Base-by-base conservation (phyloP, 2,113 vertebrate genomes). In the Lagopus leucura region DNA sequence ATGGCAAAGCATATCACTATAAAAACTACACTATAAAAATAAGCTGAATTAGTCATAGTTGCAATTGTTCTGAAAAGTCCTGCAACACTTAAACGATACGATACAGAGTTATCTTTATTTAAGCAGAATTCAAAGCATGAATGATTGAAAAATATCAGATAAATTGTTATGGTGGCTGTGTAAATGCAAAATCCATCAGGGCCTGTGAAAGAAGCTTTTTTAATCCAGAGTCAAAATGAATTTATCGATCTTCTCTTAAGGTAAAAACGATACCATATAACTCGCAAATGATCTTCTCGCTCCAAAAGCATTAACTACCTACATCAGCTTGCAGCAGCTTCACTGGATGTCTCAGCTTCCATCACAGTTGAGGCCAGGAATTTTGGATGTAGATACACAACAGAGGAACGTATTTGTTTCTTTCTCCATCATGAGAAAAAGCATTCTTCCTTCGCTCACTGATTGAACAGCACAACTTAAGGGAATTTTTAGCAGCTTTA, bases 11-110 rank as follows among this genome's bases (percentile, higher is more conserved):
- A 50, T 96, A 95, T 95, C 90, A 0, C 81, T 92, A 55, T 82
- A 85, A 95, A 95, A 96, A 60, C 32, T 75, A 84, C 42, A 42
- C 74, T 90, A 77, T 89, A 76, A 95, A 96, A 95, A 95, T 79
- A 94, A 90, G 75, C 86, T 21, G 47, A 42, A 64, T 47, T 52
- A 52, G 28, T 32, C 11, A 64, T 17, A 74, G 61, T 40, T 86
- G 79, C 64, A 69, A 92, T 94, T 92, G 85, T 92, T 96, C 85
- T 75, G 36, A 81, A 82, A 65, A 91, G 83, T 94, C 67, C 85
- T 86, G 65, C 75, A 91, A 71, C 72, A 83, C 60, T 92, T 86
- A 70, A 64, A 81, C 79, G 90, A 63, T 36, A 47, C 1, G 8
- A 85, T 79, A 89, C n/a, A 89, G 50, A 85, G 60, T 74, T 92